These are phyloP conservation scores for Bombylius major DNA, from an alignment of 2,888 invertebrate species.

Conservation along the genomic window DNA sequence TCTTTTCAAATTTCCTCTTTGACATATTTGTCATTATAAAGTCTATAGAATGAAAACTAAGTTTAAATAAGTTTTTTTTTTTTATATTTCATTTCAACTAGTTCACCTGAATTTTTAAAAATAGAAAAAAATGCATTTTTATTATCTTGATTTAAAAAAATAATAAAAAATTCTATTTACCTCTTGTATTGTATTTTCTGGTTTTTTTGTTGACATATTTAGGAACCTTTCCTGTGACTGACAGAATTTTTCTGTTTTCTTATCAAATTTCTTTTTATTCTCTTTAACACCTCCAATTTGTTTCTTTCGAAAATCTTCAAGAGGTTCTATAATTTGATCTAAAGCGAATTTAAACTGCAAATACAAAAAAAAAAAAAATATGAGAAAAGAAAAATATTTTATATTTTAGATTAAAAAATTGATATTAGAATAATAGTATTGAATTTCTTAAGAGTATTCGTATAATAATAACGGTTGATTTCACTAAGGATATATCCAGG, in stretches of 20 bases:
- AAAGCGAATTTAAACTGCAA: slow-evolving; percentile 81
- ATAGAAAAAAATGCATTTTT: too few relatives aligned
- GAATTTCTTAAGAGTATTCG: too few relatives aligned
- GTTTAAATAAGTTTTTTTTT: too few relatives aligned
- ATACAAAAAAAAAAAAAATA: not conserved
- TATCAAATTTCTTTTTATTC: slow-evolving; percentile 91
- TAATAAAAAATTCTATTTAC: slow-evolving; percentile 39
- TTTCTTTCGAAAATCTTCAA: slow-evolving; percentile 87
- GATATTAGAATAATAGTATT: too few relatives aligned
- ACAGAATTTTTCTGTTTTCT: slow-evolving; percentile 94
- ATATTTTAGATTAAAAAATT: not conserved
- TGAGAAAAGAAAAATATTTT: not conserved
- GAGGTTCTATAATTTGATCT: slow-evolving; percentile 83
- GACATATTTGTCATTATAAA: too few relatives aligned
- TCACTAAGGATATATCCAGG: too few relatives aligned
- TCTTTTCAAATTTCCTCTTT: too few relatives aligned
- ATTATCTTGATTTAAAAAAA: too few relatives aligned
- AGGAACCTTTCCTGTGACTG: slow-evolving; percentile 92
- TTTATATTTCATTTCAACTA: too few relatives aligned
- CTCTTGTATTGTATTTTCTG: slow-evolving; percentile 82
- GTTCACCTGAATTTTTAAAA: too few relatives aligned
- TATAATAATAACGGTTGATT: too few relatives aligned
- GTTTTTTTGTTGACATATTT: slow-evolving; percentile 83
- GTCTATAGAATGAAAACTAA: too few relatives aligned
- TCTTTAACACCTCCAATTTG: slow-evolving; percentile 93